Conservation (phyloP, 2,113 vertebrate species). For the Lepus americanus region DNA sequence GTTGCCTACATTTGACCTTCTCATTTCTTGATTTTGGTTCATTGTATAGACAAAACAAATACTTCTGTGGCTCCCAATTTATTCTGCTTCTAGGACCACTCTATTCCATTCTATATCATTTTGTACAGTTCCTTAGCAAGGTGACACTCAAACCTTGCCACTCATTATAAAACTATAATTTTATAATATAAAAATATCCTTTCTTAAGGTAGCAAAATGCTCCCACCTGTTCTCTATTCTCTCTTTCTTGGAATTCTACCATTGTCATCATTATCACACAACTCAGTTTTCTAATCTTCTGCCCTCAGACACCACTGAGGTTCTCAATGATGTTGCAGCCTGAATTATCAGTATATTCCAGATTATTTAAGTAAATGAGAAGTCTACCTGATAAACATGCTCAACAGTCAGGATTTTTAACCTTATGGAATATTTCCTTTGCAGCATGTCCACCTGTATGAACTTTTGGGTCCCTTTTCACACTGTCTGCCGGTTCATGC, state of each 20-base stretch:
- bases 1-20: neutral
- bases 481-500: neutral
- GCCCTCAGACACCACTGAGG: neutral
- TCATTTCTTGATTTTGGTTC: neutral
- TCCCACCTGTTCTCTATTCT: neutral
- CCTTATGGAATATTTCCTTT: neutral
- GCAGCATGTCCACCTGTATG: neutral
- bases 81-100: neutral
- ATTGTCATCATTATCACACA: neutral
- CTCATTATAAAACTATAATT: neutral
- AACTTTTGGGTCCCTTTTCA: neutral
- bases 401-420: neutral
- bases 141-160: neutral
- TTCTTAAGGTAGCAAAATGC: neutral
- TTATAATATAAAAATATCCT: neutral
- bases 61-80: neutral
- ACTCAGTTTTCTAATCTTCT: neutral
- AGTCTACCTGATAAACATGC: neutral
- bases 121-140: neutral
- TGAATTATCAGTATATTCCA: neutral
- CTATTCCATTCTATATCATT: neutral
- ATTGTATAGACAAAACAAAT: neutral
- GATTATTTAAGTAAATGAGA: neutral
- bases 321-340: neutral
- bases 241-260: neutral